A percentile compares a stretch with the other conserved stretches of the same genome.
Conservation (phyloP, 2,797 vertebrate genomes). For the Aldrovandia affinis region DNA sequence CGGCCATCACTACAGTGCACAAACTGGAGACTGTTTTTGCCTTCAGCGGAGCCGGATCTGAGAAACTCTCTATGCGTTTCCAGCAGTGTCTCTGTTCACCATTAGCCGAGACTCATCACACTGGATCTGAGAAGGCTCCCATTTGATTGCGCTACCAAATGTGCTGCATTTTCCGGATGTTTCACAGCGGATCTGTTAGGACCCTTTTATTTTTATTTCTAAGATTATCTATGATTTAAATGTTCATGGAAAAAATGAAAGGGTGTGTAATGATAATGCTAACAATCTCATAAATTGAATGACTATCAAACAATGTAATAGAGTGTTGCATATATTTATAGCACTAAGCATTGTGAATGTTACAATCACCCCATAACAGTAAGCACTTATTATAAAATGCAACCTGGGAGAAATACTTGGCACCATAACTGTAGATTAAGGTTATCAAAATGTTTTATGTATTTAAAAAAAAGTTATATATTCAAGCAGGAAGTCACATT, state of each 20-base stretch:
- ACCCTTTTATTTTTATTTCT: neutral
- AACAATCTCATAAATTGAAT: too few species aligned
- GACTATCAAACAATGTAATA: too few species aligned
- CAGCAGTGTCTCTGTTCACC: neutral
- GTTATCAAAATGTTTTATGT: neutral
- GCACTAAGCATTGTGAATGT: neutral
- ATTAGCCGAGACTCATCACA: neutral
- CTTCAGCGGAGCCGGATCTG: constrained; percentile 8
- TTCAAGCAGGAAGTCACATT: too few species aligned
- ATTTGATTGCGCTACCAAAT: constrained; percentile 2
- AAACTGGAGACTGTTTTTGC: constrained; percentile 16
- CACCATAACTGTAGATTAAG: neutral
- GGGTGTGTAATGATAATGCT: too few species aligned
- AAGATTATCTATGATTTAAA: neutral
- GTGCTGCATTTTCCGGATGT: neutral
- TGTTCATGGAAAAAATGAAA: too few species aligned
- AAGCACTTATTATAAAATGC: neutral
- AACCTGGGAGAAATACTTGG: neutral
- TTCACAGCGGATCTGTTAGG: neutral
- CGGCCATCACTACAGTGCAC: neutral
- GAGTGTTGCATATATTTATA: neutral
- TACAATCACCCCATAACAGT: too few species aligned
- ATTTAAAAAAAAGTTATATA: too few species aligned
- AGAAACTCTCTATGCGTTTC: neutral
- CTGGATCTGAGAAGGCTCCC: neutral